Percentiles rank a stretch among this genome's conserved stretches.
These are phyloP conservation scores for Melanerpes aurifrons DNA, from an alignment of 2,113 vertebrate genomes.

Conservation along the genomic window DNA sequence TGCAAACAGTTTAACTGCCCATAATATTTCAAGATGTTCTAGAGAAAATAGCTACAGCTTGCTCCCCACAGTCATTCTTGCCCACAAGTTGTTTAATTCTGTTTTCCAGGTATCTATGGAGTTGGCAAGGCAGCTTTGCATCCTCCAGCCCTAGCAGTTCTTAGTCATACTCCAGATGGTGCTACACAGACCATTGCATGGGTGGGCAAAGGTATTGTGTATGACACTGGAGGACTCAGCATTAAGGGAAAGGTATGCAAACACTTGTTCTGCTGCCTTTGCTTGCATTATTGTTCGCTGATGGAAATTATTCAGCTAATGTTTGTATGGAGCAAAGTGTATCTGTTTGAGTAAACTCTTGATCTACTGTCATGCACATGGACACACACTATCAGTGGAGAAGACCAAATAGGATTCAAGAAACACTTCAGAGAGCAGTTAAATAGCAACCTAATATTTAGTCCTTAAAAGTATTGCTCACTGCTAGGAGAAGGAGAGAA, in stretches of 20 bases:
- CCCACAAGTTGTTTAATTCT: not conserved
- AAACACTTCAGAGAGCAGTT: not conserved
- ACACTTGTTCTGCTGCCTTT: not conserved
- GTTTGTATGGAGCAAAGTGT: not conserved
- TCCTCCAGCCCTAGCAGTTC: constrained; percentile 90
- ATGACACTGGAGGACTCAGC: constrained; percentile 97
- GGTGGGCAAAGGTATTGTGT: constrained; percentile 98
- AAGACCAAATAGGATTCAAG: not conserved
- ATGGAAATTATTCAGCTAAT: not conserved
- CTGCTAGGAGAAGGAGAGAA: not conserved
- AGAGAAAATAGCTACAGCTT: not conserved
- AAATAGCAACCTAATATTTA: not conserved
- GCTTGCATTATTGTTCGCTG: not conserved
- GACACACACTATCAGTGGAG: not conserved
- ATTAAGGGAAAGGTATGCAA: constrained; percentile 94
- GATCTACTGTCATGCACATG: not conserved
- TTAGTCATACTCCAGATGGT: constrained; percentile 92
- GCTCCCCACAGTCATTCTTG: not conserved
- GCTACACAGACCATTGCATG: constrained; percentile 98
- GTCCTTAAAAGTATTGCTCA: not conserved
- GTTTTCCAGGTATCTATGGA: constrained; percentile 89
- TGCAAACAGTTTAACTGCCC: not conserved
- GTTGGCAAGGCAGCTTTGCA: constrained; percentile 94
- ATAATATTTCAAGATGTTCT: not conserved
- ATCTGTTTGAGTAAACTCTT: not conserved